Conservation (phyloP, 1,140 invertebrate genomes). For the Eurosta solidaginis region DNA sequence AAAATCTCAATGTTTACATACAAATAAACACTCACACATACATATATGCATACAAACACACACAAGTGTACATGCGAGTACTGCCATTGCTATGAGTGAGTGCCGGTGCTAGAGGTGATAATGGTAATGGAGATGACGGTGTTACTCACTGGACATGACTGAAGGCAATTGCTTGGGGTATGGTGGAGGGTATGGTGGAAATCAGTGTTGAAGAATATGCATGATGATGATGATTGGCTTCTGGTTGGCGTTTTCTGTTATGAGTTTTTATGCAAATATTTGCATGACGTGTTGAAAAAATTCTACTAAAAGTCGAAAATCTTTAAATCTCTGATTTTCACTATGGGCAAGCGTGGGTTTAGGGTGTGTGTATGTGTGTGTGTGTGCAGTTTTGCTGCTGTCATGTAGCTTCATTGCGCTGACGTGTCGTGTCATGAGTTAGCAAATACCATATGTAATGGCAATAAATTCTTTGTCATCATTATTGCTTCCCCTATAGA, state of each 20-base stretch:
- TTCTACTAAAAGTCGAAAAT: constrained; percentile 22
- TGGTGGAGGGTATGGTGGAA: too few relatives aligned
- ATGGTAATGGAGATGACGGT: not conserved
- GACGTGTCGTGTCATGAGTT: not conserved
- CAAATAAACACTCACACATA: too few relatives aligned
- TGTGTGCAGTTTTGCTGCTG: not conserved
- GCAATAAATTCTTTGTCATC: constrained; percentile 6
- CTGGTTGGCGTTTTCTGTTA: not conserved
- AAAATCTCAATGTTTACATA: constrained; percentile 13
- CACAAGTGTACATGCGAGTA: too few relatives aligned
- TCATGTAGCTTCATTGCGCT: not conserved
- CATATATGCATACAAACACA: too few relatives aligned
- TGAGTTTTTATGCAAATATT: constrained; percentile 22
- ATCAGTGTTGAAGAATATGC: not conserved
- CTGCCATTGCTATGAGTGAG: too few relatives aligned
- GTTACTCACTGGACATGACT: not conserved
- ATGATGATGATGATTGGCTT: not conserved
- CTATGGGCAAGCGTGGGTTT: not conserved
- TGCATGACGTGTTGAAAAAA: constrained; percentile 30
- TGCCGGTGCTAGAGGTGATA: not conserved
- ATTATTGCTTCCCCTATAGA: not conserved
- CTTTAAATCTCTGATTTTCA: constrained; percentile 11
- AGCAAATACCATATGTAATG: constrained; percentile 22
- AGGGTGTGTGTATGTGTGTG: not conserved
- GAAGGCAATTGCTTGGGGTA: not conserved